Percentiles rank a stretch among this genome's conserved stretches.
Conservation (phyloP, 2,888 invertebrate species). For the Podotricha telesiphe region DNA sequence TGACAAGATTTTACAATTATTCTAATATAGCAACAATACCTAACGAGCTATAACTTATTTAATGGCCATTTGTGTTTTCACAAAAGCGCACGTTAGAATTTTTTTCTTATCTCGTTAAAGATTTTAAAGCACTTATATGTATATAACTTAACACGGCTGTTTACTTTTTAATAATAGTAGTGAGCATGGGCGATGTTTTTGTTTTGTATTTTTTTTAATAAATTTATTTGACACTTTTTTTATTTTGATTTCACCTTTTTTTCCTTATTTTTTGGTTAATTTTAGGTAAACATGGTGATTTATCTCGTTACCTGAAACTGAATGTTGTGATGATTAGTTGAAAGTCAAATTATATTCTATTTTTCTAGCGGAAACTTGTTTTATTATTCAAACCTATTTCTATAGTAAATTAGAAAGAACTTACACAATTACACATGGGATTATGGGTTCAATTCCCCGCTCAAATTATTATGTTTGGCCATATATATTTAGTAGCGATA, state of each 20-base stretch:
- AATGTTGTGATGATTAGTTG: conserved; percentile 71
- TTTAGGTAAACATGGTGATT: conserved; percentile 32
- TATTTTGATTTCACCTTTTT: conserved; percentile 56
- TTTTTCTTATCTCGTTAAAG: conserved; percentile 7
- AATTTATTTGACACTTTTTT: conserved; percentile 76
- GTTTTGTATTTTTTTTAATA: conserved; percentile 75
- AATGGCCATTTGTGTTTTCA: background rate
- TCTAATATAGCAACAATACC: background rate
- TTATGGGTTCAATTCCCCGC: background rate
- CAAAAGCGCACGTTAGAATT: conserved; percentile 12
- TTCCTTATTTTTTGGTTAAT: conserved; percentile 37
- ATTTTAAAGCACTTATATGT: conserved; percentile 34
- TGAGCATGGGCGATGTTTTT: conserved; percentile 71
- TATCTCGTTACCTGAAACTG: conserved; percentile 53
- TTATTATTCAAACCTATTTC: conserved; percentile 25
- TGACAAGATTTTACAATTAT: background rate
- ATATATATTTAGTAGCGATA: too few species aligned
- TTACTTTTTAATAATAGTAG: conserved; percentile 61
- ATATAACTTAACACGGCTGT: conserved; percentile 58
- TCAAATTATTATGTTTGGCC: too few species aligned
- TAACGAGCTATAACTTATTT: background rate
- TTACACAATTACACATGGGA: too few species aligned
- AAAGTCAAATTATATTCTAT: conserved; percentile 75
- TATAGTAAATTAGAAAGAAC: background rate
- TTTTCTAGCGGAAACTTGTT: conserved; percentile 60